phyloP scores from a whole-genome alignment of 2,888 invertebrate species.

The Mythimna pallens region DNA sequence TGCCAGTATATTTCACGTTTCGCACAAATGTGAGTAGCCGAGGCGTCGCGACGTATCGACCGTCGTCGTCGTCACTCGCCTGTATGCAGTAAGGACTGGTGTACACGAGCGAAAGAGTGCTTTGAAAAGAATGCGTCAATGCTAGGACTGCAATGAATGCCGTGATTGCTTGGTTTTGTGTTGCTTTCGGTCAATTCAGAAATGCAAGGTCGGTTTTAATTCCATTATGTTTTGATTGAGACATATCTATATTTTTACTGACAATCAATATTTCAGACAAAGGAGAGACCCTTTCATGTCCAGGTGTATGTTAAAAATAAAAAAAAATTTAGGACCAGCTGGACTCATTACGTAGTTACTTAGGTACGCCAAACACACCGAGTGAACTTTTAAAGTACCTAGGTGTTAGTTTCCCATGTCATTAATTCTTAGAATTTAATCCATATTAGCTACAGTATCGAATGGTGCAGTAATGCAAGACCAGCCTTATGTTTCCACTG shows the following conservation, averaged over 20 bases:
- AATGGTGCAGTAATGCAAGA: too few relatives aligned
- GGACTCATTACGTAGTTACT: too few relatives aligned
- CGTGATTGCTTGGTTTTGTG: constrained; percentile 19
- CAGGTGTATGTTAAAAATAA: not conserved
- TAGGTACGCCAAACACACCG: too few relatives aligned
- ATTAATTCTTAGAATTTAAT: too few relatives aligned
- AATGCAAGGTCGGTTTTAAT: constrained; percentile 7
- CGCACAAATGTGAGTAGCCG: constrained; percentile 38
- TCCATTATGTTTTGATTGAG: not conserved
- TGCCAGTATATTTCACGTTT: constrained; percentile 26
- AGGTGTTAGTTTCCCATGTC: too few relatives aligned
- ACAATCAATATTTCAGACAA: not conserved
- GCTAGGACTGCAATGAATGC: constrained; percentile 15
- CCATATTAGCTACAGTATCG: too few relatives aligned
- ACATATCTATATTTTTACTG: not conserved
- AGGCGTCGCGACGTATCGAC: constrained; percentile 85
- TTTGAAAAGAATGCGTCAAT: constrained; percentile 29
- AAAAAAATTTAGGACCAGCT: too few relatives aligned
- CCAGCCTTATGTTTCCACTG: too few relatives aligned
- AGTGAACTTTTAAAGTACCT: too few relatives aligned
- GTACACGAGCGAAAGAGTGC: constrained; percentile 32
- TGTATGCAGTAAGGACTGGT: constrained; percentile 41
- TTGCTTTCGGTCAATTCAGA: not conserved
- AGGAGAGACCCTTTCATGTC: not conserved
- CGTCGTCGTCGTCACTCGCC: constrained; percentile 62